A percentile compares a stretch with the other conserved stretches of the same genome.
Evolutionary conservation across 2,888 invertebrate genomes (phyloP).

Genomic region (Dynastes grantii): DNA sequence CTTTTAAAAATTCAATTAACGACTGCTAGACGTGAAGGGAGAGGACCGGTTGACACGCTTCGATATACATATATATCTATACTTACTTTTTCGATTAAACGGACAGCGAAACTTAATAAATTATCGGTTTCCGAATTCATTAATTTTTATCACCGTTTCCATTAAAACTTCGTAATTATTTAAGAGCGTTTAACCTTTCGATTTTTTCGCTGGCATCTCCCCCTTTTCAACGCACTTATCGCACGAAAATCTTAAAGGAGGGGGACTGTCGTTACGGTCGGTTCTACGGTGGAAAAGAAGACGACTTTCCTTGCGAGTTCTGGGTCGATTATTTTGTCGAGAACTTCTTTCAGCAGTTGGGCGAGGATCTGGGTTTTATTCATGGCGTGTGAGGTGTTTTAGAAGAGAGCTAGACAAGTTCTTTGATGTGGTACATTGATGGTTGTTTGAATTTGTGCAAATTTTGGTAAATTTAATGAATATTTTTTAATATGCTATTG

Average conservation of each 20-base stretch:
- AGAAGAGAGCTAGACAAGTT: too few relatives aligned
- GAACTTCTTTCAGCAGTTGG: slow-evolving; percentile 13
- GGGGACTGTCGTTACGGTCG: background rate
- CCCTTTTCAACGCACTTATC: background rate
- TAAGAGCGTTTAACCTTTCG: slow-evolving; percentile 51
- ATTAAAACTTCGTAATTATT: slow-evolving; percentile 54
- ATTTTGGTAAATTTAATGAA: too few relatives aligned
- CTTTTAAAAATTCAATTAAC: slow-evolving; percentile 33
- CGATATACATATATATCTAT: slow-evolving; percentile 11
- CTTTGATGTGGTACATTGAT: too few relatives aligned
- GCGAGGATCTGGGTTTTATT: too few relatives aligned
- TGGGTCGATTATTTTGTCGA: slow-evolving; percentile 17
- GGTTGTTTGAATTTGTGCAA: too few relatives aligned
- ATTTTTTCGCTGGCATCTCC: slow-evolving; percentile 19
- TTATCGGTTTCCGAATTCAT: slow-evolving; percentile 49
- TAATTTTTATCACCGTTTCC: slow-evolving; percentile 53
- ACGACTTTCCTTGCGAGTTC: background rate
- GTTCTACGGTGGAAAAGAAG: background rate
- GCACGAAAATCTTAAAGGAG: slow-evolving; percentile 8
- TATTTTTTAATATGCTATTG: too few relatives aligned
- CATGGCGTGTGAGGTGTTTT: too few relatives aligned
- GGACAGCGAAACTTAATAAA: slow-evolving; percentile 49
- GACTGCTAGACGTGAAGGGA: background rate
- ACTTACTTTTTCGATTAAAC: slow-evolving; percentile 21
- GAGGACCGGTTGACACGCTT: background rate